Evolutionary conservation across 2,797 vertebrate genomes (phyloP), one percentile per base, ranked within the genome.

Genomic region (Anas capensis): DNA sequence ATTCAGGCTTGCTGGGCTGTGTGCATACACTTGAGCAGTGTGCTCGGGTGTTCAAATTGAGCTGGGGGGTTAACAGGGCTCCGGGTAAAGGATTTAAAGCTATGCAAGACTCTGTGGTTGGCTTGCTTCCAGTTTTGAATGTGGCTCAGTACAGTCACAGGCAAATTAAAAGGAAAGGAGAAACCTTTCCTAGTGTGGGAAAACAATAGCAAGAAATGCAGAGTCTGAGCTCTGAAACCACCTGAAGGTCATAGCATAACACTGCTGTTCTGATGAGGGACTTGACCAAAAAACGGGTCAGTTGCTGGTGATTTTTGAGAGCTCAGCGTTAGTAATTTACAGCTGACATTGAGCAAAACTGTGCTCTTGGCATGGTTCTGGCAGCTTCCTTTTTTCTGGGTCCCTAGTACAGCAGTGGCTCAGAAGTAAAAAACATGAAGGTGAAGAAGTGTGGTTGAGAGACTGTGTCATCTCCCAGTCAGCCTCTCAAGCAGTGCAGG

Each of bases 401-500:
- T 64, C 58, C 64, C 36, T 9, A 0, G 26, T 24, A 21, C 2
- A 0, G 73, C 27, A 5, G 20, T 3, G 8, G 58, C 69, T 44
- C 8, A 3, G 19, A 9, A 27, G 19, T 29, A 31, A 33, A 17
- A 21, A 14, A 10, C 4, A 0, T 3, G 42, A 61, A 29, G 65
- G 54, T 11, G 42, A 14, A 4, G 42, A 46, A n/a, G 68, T 2
- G 14, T 10, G 36, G 21, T 8, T 19, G 31, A 49, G 38, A 34
- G 75, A 27, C 21, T 6, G 0, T 6, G 0, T 21, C 49, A 7
- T 13, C 53, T 71, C 36, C 26, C 2, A 4, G 14, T 20, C 4
- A 11, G 27, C 64, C 44, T 40, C 29, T n/a, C 58, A 13, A 2
- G 8, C 20, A 31, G 58, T 3, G 36, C 1, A 4, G 18, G 27